Evolutionary conservation across 2,113 vertebrate genomes (phyloP).

Genomic region (Erythrocercus mccallii): DNA sequence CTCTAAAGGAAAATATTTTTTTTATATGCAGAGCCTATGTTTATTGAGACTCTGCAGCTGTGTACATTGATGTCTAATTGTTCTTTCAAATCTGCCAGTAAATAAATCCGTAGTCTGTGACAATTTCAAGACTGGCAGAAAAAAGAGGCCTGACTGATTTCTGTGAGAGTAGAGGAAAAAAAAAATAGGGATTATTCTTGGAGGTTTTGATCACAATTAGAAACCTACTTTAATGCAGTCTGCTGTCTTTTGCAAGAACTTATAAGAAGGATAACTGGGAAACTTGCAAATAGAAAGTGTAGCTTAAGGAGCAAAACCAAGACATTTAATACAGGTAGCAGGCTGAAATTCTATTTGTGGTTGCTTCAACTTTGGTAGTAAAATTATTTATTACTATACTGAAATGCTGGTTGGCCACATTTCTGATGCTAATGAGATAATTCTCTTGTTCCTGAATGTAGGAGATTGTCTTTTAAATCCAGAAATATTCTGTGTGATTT

Average conservation of each 20-base stretch:
- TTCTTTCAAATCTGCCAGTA: not conserved
- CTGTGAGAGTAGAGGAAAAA: not conserved
- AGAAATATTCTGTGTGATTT: not conserved
- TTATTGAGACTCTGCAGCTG: conserved; percentile 14
- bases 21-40: not conserved
- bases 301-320: not conserved
- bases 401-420: not conserved
- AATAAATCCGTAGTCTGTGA: not conserved
- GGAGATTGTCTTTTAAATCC: not conserved
- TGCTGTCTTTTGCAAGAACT: not conserved
- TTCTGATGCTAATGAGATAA: not conserved
- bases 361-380: not conserved
- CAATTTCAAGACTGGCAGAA: not conserved
- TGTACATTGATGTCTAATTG: conserved; percentile 5
- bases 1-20: conserved; percentile 1
- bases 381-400: not conserved
- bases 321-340: not conserved
- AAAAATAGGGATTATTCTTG: not conserved
- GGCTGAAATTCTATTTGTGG: not conserved
- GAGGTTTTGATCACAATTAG: not conserved
- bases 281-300: not conserved
- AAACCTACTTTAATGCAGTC: not conserved
- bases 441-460: not conserved
- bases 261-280: not conserved
- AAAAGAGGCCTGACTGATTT: not conserved